Evolutionary conservation across 2,888 invertebrate species (phyloP).

Genomic region (Dinocampus coccinellae): DNA sequence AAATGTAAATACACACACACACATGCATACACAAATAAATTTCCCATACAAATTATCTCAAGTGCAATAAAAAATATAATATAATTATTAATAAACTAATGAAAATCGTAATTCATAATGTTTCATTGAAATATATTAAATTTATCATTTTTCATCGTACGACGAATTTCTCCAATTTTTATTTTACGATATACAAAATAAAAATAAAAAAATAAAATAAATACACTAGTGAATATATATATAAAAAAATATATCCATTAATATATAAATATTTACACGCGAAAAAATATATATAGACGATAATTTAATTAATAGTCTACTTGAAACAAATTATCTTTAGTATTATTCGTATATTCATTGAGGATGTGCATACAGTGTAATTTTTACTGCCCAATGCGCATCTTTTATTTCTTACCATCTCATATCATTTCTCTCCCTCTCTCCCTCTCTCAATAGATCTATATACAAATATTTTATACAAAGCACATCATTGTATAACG

Average conservation of each 20-base stretch:
- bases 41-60: conserved; percentile 49
- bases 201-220: not conserved
- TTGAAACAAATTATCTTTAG: conserved; percentile 65
- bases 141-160: not conserved
- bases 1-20: conserved; percentile 11
- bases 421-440: not conserved
- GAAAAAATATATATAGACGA: conserved; percentile 10
- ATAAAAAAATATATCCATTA: not conserved
- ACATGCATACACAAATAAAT: conserved; percentile 5
- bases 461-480: conserved; percentile 47
- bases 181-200: not conserved
- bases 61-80: too few relatives aligned
- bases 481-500: conserved; percentile 60
- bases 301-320: conserved; percentile 64
- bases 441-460: not conserved
- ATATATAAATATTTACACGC: conserved; percentile 14
- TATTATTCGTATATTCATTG: conserved; percentile 67
- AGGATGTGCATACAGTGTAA: not conserved
- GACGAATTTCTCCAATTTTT: not conserved
- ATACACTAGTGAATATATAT: not conserved
- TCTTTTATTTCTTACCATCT: not conserved
- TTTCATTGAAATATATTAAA: too few relatives aligned
- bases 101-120: too few relatives aligned
- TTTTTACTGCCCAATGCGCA: not conserved
- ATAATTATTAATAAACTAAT: too few relatives aligned